Percentiles rank a stretch among this genome's conserved stretches.
These are phyloP conservation scores for Aulostomus chinensis DNA, from an alignment of 2,797 vertebrate genomes.

Conservation along the genomic window DNA sequence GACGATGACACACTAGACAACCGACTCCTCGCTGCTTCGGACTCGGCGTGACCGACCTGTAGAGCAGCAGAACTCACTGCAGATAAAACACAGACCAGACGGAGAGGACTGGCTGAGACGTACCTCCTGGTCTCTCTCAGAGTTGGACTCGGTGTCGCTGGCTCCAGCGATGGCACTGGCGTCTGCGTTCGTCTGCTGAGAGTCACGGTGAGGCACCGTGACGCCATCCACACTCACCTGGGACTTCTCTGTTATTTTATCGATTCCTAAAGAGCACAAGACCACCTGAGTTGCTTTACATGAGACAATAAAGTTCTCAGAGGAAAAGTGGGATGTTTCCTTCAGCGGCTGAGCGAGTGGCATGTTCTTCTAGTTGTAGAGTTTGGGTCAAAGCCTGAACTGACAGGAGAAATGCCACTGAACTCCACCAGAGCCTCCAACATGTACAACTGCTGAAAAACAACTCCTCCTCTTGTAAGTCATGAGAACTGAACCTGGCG, in stretches of 20 bases:
- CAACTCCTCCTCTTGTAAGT: no score
- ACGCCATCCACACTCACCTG: constrained; percentile 92
- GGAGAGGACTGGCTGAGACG: neutral
- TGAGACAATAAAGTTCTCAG: no score
- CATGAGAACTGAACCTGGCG: constrained; percentile 83
- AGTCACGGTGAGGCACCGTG: constrained; percentile 77
- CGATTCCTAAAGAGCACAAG: constrained; percentile 80
- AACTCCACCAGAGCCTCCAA: no score
- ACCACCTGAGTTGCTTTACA: neutral
- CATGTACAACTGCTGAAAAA: no score
- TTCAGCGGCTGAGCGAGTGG: no score
- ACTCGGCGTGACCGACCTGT: constrained; percentile 66
- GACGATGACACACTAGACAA: constrained; percentile 78
- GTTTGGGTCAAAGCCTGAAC: no score
- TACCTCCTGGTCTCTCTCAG: constrained; percentile 72
- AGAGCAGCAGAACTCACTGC: neutral
- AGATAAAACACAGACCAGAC: neutral
- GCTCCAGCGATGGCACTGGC: constrained; percentile 26
- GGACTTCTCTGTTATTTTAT: constrained; percentile 93
- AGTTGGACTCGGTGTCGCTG: constrained; percentile 80
- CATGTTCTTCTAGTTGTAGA: no score
- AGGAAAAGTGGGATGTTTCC: no score
- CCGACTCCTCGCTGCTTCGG: constrained; percentile 75
- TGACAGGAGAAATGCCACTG: no score
- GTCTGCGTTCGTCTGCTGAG: constrained; percentile 46